These are phyloP conservation scores for Chromoteleia sp. DNA, from an alignment of 2,888 invertebrate species.

Conservation along the genomic window DNA sequence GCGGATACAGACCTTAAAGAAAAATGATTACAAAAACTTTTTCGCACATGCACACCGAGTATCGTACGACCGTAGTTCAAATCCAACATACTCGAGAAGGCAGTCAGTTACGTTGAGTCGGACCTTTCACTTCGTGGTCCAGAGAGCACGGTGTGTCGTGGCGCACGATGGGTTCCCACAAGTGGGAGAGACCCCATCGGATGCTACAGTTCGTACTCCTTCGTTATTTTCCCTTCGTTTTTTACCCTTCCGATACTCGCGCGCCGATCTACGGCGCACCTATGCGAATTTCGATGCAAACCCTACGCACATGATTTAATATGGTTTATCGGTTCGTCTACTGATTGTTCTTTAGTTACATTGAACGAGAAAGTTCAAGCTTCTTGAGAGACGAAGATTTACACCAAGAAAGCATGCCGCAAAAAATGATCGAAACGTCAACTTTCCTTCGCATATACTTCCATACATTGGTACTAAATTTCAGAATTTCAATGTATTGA, in stretches of 20 bases:
- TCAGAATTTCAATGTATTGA: too few species aligned
- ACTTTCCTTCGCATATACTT: too few species aligned
- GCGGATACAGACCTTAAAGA: too few species aligned
- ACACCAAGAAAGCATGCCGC: not conserved
- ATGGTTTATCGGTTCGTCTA: conserved; percentile 35
- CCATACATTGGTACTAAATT: too few species aligned
- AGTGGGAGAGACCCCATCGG: conserved; percentile 79
- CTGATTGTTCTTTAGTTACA: conserved; percentile 51
- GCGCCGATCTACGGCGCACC: conserved; percentile 64
- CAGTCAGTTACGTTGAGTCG: conserved; percentile 79
- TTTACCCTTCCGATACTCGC: conserved; percentile 58
- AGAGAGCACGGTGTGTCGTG: conserved; percentile 82
- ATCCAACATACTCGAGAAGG: conserved; percentile 71
- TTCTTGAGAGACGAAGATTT: conserved; percentile 14
- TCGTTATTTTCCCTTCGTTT: conserved; percentile 71
- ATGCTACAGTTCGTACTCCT: conserved; percentile 77
- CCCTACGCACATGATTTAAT: conserved; percentile 46
- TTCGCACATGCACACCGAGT: conserved; percentile 27
- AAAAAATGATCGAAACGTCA: too few species aligned
- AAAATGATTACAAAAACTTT: not conserved
- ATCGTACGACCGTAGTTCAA: conserved; percentile 57
- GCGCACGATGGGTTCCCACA: conserved; percentile 82
- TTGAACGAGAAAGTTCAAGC: conserved; percentile 42
- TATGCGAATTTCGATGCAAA: conserved; percentile 39
- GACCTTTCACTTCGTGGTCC: conserved; percentile 85